phyloP scores from a whole-genome alignment of 1,140 invertebrate genomes.

The Liolophura sinensis region DNA sequence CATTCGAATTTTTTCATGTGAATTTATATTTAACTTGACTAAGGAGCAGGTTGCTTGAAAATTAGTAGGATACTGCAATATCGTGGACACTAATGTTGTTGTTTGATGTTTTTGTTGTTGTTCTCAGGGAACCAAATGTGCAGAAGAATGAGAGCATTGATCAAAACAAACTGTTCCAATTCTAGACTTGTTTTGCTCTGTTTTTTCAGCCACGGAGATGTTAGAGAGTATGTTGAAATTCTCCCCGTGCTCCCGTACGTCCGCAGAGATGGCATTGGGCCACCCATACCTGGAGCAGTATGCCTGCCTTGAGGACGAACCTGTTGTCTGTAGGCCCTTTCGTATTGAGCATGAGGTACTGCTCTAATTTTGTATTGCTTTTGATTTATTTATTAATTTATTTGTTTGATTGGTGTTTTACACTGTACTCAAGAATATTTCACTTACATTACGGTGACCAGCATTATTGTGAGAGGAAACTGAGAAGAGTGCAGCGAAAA shows the following conservation, averaged over 20 bases:
- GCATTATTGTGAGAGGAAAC: too few relatives aligned
- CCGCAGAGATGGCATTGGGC: conserved; percentile 85
- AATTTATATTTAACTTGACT: too few relatives aligned
- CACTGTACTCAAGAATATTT: too few relatives aligned
- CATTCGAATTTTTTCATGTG: too few relatives aligned
- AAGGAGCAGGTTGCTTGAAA: background rate
- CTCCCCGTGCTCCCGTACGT: conserved; percentile 90
- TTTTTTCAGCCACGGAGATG: conserved; percentile 78
- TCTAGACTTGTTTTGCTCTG: background rate
- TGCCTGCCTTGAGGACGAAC: conserved; percentile 91
- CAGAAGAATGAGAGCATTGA: background rate
- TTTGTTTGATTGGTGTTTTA: too few relatives aligned
- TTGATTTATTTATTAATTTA: too few relatives aligned
- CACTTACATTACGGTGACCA: too few relatives aligned
- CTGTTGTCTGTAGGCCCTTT: conserved; percentile 51
- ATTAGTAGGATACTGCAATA: background rate
- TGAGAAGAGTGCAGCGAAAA: too few relatives aligned
- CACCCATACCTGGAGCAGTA: conserved; percentile 85
- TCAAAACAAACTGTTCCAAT: background rate
- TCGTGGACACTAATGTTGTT: background rate
- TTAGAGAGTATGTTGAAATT: conserved; percentile 93
- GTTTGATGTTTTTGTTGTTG: background rate
- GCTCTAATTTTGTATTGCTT: too few relatives aligned
- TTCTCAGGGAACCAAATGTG: background rate
- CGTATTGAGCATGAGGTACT: conserved; percentile 21